Conservation (phyloP, 2,888 invertebrate species). For the Platycheirus rosarum region DNA sequence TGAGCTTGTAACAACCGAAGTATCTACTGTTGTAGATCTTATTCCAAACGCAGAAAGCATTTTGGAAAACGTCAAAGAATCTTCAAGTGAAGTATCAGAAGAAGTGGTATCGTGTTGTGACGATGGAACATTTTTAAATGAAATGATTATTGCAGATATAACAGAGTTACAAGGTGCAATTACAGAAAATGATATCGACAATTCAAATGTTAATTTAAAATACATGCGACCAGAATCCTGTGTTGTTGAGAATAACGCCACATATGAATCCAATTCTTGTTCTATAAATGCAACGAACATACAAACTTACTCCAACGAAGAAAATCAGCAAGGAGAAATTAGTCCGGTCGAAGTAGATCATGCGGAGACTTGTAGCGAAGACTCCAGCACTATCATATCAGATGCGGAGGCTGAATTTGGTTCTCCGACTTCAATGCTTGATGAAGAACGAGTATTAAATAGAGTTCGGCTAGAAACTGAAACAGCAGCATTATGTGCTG, state of each 20-base stretch:
- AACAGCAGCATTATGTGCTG: conserved; percentile 26
- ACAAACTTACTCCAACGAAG: conserved; percentile 1
- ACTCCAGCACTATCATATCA: conserved; percentile 76
- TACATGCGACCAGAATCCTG: background rate
- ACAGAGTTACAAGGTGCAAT: conserved; percentile 3
- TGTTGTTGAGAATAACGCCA: conserved; percentile 8
- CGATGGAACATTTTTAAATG: conserved; percentile 24
- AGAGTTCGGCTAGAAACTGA: conserved; percentile 19
- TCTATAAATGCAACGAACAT: background rate
- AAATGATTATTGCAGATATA: conserved; percentile 34
- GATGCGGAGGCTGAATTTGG: conserved; percentile 78
- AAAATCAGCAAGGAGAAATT: conserved; percentile 27
- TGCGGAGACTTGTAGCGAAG: conserved; percentile 74
- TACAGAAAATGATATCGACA: conserved; percentile 1
- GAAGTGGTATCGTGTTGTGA: conserved; percentile 32
- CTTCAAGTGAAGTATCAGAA: conserved; percentile 14
- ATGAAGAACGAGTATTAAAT: conserved; percentile 75
- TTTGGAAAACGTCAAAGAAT: conserved; percentile 10
- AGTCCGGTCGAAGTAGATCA: conserved; percentile 28
- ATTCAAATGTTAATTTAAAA: conserved; percentile 1
- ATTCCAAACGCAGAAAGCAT: conserved; percentile 16
- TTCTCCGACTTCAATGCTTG: conserved; percentile 77
- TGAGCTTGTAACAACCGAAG: conserved; percentile 53
- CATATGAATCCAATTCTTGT: conserved; percentile 36
- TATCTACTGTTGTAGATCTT: conserved; percentile 39